phyloP scores from a whole-genome alignment of 1,140 invertebrate species.

The Drosophila takahashii region DNA sequence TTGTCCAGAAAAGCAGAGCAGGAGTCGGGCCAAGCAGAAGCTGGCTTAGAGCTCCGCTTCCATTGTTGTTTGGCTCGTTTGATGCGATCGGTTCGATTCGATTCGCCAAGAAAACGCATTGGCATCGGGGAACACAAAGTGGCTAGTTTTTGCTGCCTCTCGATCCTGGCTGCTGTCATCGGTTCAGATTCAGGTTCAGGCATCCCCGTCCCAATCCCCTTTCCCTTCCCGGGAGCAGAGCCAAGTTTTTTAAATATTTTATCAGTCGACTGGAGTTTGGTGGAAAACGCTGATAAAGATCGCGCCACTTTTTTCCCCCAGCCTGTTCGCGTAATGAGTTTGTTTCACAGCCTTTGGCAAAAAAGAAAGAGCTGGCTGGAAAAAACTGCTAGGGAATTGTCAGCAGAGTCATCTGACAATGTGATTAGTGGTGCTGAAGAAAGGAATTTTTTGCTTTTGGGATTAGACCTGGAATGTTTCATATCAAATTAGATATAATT shows the following conservation, averaged over 20 bases:
- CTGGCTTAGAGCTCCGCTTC: conserved; percentile 31
- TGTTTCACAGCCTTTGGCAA: conserved; percentile 69
- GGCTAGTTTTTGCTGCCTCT: conserved; percentile 28
- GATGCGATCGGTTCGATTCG: conserved; percentile 75
- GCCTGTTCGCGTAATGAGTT: conserved; percentile 67
- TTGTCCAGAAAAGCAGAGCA: conserved; percentile 11
- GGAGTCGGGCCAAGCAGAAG: conserved; percentile 7
- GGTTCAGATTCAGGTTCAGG: conserved; percentile 19
- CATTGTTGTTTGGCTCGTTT: conserved; percentile 64
- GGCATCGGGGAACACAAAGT: conserved; percentile 31
- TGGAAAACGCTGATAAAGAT: conserved; percentile 77
- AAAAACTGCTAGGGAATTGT: conserved; percentile 47
- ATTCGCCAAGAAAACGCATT: conserved; percentile 70
- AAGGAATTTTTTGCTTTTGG: conserved; percentile 4
- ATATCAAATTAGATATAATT: background rate
- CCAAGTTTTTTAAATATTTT: conserved; percentile 75
- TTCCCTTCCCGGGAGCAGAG: conserved; percentile 20
- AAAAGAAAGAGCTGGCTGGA: conserved; percentile 9
- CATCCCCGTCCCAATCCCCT: conserved; percentile 9
- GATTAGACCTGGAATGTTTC: background rate
- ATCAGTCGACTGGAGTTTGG: conserved; percentile 70
- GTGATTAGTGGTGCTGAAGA: conserved; percentile 54
- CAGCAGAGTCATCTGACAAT: conserved; percentile 58
- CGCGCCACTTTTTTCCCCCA: conserved; percentile 63
- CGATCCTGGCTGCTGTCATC: conserved; percentile 31